A percentile compares a stretch with the other conserved stretches of the same genome.
Conservation (phyloP, 2,888 invertebrate genomes). For the Cataglyphis cursor region DNA sequence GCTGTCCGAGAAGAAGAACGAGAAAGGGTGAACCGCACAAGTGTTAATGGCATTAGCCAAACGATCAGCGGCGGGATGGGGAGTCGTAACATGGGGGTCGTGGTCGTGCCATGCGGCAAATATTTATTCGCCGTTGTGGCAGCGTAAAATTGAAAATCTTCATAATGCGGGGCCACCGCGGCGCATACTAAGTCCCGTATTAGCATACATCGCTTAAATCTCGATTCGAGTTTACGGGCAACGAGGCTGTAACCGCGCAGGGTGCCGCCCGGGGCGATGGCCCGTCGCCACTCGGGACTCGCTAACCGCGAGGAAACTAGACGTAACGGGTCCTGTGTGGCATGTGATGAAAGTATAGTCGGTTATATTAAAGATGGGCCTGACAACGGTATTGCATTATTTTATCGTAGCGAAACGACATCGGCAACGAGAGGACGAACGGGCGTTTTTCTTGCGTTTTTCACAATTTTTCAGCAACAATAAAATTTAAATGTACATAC, state of each 20-base stretch:
- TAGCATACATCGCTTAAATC: constrained; percentile 81
- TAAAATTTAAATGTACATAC: constrained; percentile 17
- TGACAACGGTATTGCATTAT: constrained; percentile 27
- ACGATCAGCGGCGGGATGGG: constrained; percentile 61
- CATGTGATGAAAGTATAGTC: constrained; percentile 48
- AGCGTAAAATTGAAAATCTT: constrained; percentile 82
- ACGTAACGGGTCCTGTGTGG: constrained; percentile 39
- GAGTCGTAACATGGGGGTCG: constrained; percentile 51
- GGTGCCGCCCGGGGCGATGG: constrained; percentile 42
- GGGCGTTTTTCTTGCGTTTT: constrained; percentile 23
- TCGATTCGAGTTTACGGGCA: constrained; percentile 76
- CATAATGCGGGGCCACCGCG: constrained; percentile 77
- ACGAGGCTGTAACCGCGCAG: constrained; percentile 60
- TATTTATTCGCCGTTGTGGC: constrained; percentile 75
- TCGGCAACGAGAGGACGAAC: neutral
- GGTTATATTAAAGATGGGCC: constrained; percentile 21
- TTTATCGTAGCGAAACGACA: neutral
- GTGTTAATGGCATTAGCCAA: constrained; percentile 70
- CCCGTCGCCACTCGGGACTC: constrained; percentile 16
- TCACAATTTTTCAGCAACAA: neutral
- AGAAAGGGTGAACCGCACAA: constrained; percentile 38
- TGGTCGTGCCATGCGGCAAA: constrained; percentile 67
- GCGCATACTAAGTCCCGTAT: constrained; percentile 78
- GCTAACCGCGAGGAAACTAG: constrained; percentile 36
- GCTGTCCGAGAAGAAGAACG: neutral